A percentile compares a stretch with the other conserved stretches of the same genome.
Conservation (phyloP, 2,888 invertebrate genomes). For the Trachelus tabidus region DNA sequence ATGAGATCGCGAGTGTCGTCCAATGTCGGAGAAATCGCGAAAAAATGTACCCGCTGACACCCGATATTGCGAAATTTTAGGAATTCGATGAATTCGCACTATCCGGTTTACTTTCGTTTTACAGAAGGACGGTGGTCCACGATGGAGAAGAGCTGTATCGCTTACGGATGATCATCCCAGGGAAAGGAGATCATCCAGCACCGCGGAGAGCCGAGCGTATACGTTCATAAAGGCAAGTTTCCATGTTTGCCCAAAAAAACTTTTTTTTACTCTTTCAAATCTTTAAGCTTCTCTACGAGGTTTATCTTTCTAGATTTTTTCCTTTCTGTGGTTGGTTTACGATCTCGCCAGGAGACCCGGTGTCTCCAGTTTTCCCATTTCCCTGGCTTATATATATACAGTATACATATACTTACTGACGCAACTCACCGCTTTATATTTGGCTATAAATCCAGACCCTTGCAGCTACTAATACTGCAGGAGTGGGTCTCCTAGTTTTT, state of each 20-base stretch:
- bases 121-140: conserved; percentile 44
- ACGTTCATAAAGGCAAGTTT: conserved; percentile 61
- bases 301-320: not conserved
- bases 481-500: not conserved
- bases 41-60: not conserved
- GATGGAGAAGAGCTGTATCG: conserved; percentile 40
- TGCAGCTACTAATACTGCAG: not conserved
- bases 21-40: not conserved
- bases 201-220: conserved; percentile 62
- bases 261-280: not conserved
- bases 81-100: not conserved
- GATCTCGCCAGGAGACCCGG: not conserved
- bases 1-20: not conserved
- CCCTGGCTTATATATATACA: not conserved
- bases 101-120: conserved; percentile 12
- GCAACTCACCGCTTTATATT: not conserved
- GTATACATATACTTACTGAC: not conserved
- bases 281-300: not conserved
- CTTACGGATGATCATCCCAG: conserved; percentile 10
- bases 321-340: not conserved
- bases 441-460: not conserved
- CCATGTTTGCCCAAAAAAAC: too few relatives aligned
- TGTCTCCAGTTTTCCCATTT: not conserved
- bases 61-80: not conserved
- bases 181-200: conserved; percentile 45